Percentiles rank a stretch among this genome's conserved stretches.
phyloP scores from a whole-genome alignment of 2,888 invertebrate species.

The Pristionchus entomophagus region DNA sequence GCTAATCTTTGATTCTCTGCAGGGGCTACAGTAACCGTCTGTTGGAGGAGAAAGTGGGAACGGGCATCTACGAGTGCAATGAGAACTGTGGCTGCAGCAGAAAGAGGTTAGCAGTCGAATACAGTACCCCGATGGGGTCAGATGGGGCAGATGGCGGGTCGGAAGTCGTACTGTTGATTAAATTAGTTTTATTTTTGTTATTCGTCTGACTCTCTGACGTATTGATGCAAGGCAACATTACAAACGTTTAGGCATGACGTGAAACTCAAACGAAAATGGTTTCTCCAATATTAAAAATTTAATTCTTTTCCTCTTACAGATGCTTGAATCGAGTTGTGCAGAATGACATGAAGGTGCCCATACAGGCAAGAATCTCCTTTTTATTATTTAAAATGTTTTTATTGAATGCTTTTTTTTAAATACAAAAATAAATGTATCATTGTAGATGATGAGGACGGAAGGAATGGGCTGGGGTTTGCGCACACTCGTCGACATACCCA shows the following conservation, averaged over 20 bases:
- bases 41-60: conserved; percentile 81
- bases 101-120: conserved; percentile 76
- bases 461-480: conserved; percentile 95
- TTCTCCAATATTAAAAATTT: too few relatives aligned
- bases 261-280: too few relatives aligned
- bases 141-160: not conserved
- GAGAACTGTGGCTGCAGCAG: conserved; percentile 86
- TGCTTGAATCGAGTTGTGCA: conserved; percentile 96
- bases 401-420: too few relatives aligned
- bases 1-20: not conserved
- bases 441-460: conserved; percentile 92
- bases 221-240: too few relatives aligned
- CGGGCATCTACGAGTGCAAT: conserved; percentile 97
- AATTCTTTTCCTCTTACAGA: conserved; percentile 54
- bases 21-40: conserved; percentile 88
- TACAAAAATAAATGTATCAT: too few relatives aligned
- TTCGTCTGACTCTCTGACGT: too few relatives aligned
- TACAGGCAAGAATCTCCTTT: conserved; percentile 66
- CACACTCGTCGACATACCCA: conserved; percentile 92
- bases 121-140: not conserved
- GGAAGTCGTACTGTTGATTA: not conserved
- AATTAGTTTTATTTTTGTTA: too few relatives aligned
- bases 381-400: too few relatives aligned
- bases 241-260: too few relatives aligned
- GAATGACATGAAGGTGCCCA: conserved; percentile 83